phyloP scores from a whole-genome alignment of 2,888 invertebrate genomes.

The Nephrotoma appendiculata region DNA sequence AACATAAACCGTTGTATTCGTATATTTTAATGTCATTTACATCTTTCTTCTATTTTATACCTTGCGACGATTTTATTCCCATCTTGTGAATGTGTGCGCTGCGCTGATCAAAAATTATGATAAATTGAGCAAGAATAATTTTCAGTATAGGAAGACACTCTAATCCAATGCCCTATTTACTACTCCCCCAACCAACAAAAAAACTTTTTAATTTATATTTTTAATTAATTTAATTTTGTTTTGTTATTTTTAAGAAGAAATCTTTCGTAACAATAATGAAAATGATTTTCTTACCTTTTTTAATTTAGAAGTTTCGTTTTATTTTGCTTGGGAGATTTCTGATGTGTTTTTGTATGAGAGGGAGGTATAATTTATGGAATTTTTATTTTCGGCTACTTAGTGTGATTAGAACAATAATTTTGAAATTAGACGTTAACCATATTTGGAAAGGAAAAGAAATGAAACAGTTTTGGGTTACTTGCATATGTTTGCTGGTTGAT shows the following conservation, averaged over 20 bases:
- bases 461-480: no score
- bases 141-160: no score
- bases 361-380: not conserved
- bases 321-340: not conserved
- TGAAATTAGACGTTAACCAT: no score
- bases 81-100: no score
- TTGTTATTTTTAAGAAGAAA: not conserved
- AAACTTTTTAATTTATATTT: not conserved
- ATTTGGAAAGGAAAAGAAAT: no score
- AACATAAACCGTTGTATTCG: not conserved
- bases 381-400: not conserved
- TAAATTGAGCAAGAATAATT: no score
- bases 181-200: not conserved
- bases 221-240: not conserved
- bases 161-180: not conserved
- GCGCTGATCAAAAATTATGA: no score
- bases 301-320: not conserved
- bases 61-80: no score
- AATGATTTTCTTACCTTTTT: not conserved
- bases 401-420: not conserved
- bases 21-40: not conserved
- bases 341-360: not conserved
- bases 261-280: not conserved
- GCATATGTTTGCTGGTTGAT: no score
- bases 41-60: not conserved